These are phyloP conservation scores for Carassius carassius DNA, from an alignment of 2,113 vertebrate species.

Conservation along the genomic window DNA sequence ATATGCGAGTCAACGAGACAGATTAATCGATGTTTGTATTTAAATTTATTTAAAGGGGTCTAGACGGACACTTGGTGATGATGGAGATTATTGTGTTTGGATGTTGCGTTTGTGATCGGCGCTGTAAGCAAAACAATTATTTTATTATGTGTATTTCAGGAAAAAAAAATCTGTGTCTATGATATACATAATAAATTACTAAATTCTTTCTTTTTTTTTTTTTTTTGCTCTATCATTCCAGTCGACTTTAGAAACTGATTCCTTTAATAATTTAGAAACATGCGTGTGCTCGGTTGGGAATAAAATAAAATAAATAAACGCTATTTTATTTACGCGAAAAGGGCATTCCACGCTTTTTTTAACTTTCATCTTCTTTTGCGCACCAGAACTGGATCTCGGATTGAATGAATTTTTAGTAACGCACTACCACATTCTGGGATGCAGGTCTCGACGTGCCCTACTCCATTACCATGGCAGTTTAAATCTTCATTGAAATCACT, in stretches of 20 bases:
- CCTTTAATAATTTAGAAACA: no score
- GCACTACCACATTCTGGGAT: slow-evolving; percentile 6
- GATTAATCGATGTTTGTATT: slow-evolving; percentile 69
- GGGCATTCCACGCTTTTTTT: background rate
- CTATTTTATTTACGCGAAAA: background rate
- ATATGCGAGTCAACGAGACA: slow-evolving; percentile 49
- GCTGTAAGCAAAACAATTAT: no score
- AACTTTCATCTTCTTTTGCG: background rate
- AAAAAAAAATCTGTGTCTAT: background rate
- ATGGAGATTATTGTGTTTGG: background rate
- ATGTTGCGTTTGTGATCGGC: background rate
- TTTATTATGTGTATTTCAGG: no score
- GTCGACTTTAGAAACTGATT: background rate
- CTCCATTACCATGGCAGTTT: slow-evolving; percentile 49
- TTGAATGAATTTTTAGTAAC: background rate
- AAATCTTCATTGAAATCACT: slow-evolving; percentile 83
- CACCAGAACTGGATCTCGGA: background rate
- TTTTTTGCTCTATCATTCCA: background rate
- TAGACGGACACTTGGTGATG: slow-evolving; percentile 43
- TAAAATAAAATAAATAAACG: background rate
- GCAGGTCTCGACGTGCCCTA: slow-evolving; percentile 56
- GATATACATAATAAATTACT: background rate
- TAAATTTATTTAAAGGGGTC: slow-evolving; percentile 66
- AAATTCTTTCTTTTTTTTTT: background rate
- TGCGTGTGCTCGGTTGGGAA: background rate